Evolutionary conservation across 2,888 invertebrate species (phyloP).

Genomic region (Cheilosia vernalis): DNA sequence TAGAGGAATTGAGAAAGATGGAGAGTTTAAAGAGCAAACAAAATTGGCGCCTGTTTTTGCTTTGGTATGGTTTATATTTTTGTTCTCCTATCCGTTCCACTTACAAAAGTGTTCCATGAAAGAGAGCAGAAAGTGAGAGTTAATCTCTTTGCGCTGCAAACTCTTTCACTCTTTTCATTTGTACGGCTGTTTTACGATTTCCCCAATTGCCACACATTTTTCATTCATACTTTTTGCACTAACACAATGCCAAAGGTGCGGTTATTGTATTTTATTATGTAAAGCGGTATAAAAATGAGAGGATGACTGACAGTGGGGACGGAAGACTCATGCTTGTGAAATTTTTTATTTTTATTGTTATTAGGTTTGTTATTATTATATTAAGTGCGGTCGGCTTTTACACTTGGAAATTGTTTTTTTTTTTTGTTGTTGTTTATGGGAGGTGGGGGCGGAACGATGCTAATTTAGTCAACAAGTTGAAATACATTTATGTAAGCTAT

Average conservation of each 20-base stretch:
- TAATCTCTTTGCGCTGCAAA: slow-evolving; percentile 51
- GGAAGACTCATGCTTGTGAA: slow-evolving; percentile 43
- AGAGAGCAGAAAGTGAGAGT: slow-evolving; percentile 66
- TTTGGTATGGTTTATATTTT: slow-evolving; percentile 22
- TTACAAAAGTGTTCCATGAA: slow-evolving; percentile 7
- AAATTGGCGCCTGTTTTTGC: slow-evolving; percentile 64
- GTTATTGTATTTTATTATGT: slow-evolving; percentile 49
- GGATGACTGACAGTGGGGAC: slow-evolving; percentile 42
- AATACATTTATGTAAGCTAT: slow-evolving; percentile 1
- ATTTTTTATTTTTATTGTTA: slow-evolving; percentile 48
- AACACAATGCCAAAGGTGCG: slow-evolving; percentile 12
- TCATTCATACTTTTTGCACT: slow-evolving; percentile 74
- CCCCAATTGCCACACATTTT: slow-evolving; percentile 65
- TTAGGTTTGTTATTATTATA: slow-evolving; percentile 13
- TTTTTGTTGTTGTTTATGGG: slow-evolving; percentile 30
- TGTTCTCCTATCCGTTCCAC: slow-evolving; percentile 40
- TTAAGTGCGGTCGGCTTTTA: slow-evolving; percentile 59
- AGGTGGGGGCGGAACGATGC: slow-evolving; percentile 30
- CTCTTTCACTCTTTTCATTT: background rate
- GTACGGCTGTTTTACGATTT: slow-evolving; percentile 43
- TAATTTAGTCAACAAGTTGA: slow-evolving; percentile 65
- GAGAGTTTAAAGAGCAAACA: slow-evolving; percentile 15
- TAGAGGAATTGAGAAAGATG: no score
- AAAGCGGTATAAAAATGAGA: slow-evolving; percentile 29
- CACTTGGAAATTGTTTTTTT: slow-evolving; percentile 63